phyloP scores from a whole-genome alignment of 2,113 vertebrate species.

The Kryptolebias marmoratus region DNA sequence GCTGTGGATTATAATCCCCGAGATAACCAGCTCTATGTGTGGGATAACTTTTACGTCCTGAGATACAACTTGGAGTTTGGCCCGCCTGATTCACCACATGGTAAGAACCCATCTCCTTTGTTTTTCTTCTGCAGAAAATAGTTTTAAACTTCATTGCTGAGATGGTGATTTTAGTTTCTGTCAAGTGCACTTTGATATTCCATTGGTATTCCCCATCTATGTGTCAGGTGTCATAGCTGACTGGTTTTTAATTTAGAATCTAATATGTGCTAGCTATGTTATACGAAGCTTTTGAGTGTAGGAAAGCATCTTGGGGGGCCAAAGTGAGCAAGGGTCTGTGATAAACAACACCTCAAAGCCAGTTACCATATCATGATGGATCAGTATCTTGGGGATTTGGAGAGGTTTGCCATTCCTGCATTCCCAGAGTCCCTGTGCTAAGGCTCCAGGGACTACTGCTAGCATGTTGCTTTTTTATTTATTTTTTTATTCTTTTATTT shows the following conservation, averaged over 20 bases:
- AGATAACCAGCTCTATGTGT: slow-evolving; percentile 98
- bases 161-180: slow-evolving; percentile 40
- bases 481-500: slow-evolving; percentile 17
- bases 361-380: slow-evolving; percentile 78
- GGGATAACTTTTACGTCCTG: slow-evolving; percentile 99
- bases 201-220: slow-evolving; percentile 56
- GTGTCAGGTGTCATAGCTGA: slow-evolving; percentile 71
- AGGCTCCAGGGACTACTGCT: slow-evolving; percentile 65
- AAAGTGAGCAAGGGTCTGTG: slow-evolving; percentile 58
- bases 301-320: slow-evolving; percentile 54
- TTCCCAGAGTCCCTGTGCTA: slow-evolving; percentile 62
- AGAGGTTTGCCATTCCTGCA: slow-evolving; percentile 68
- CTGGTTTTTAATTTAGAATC: slow-evolving; percentile 81
- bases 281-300: slow-evolving; percentile 66
- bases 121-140: slow-evolving; percentile 33
- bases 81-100: slow-evolving; percentile 95
- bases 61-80: slow-evolving; percentile 96
- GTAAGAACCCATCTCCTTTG: slow-evolving; percentile 78
- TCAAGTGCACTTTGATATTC: slow-evolving; percentile 53
- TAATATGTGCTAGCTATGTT: slow-evolving; percentile 77
- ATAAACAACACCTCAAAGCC: slow-evolving; percentile 80
- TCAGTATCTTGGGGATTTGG: slow-evolving; percentile 72
- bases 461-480: slow-evolving; percentile 36
- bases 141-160: slow-evolving; percentile 41
- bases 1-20: slow-evolving; percentile 99